Evolutionary conservation across 2,888 invertebrate genomes (phyloP).

Genomic region (Fragum sueziense): DNA sequence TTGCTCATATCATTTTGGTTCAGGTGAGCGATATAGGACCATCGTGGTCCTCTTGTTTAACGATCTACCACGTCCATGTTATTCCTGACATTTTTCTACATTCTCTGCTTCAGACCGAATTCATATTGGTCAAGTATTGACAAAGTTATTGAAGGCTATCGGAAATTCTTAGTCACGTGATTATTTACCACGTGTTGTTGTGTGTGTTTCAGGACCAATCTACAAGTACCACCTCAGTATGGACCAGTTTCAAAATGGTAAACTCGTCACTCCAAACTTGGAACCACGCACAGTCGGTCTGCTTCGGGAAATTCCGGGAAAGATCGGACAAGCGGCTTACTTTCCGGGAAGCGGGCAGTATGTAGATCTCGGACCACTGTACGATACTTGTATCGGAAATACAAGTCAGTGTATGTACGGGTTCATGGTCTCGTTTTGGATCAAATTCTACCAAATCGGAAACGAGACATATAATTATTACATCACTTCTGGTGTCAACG

Average conservation of each 20-base stretch:
- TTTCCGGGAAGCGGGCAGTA: slow-evolving; percentile 72
- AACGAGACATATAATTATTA: slow-evolving; percentile 57
- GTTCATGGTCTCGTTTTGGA: slow-evolving; percentile 76
- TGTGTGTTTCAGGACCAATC: slow-evolving; percentile 73
- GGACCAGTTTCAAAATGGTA: slow-evolving; percentile 66
- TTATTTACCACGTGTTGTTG: not conserved
- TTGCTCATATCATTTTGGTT: too few species aligned
- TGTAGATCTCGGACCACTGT: slow-evolving; percentile 71
- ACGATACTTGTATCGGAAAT: slow-evolving; percentile 75
- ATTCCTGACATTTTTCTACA: too few species aligned
- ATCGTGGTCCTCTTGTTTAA: too few species aligned
- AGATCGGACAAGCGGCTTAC: slow-evolving; percentile 68
- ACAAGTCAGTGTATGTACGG: slow-evolving; percentile 75
- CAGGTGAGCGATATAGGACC: too few species aligned
- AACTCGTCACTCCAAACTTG: slow-evolving; percentile 55
- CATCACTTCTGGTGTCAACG: slow-evolving; percentile 70
- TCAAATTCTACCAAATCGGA: slow-evolving; percentile 69
- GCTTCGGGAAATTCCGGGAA: slow-evolving; percentile 65
- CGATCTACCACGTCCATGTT: too few species aligned
- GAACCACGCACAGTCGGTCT: slow-evolving; percentile 65
- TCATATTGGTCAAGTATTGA: too few species aligned
- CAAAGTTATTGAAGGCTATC: too few species aligned
- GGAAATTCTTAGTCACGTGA: too few species aligned
- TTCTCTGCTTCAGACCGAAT: too few species aligned
- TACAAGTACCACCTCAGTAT: slow-evolving; percentile 75